Percentiles rank a stretch among this genome's conserved stretches.
Evolutionary conservation across 1,140 invertebrate species (phyloP).

Genomic region (Eciton burchellii): DNA sequence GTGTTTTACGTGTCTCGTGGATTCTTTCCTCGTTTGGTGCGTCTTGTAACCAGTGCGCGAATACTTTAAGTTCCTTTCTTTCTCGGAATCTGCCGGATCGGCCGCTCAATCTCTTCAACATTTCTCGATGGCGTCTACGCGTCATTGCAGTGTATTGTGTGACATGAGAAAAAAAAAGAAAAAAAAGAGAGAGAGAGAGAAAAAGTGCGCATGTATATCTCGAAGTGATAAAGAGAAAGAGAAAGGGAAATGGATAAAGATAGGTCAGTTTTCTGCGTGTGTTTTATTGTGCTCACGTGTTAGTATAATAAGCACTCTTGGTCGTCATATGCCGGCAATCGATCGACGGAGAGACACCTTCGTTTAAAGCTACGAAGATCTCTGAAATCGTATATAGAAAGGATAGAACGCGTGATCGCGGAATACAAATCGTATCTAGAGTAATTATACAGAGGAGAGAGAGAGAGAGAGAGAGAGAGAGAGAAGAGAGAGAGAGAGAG

Average conservation of each 20-base stretch:
- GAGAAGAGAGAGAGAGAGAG: neutral
- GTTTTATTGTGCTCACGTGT: constrained; percentile 47
- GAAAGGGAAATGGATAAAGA: constrained; percentile 51
- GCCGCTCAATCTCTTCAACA: constrained; percentile 46
- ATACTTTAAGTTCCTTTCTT: constrained; percentile 30
- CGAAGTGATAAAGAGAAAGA: neutral
- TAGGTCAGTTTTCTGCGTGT: constrained; percentile 56
- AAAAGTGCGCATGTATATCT: neutral
- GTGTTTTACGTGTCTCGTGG: neutral
- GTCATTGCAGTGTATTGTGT: neutral
- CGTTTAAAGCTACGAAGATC: constrained; percentile 55
- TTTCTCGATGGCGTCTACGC: constrained; percentile 4
- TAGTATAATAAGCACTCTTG: constrained; percentile 59
- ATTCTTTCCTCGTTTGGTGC: constrained; percentile 59
- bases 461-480: constrained; percentile 1
- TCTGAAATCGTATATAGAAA: constrained; percentile 63
- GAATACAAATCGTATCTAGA: constrained; percentile 61
- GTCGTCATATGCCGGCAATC: constrained; percentile 27
- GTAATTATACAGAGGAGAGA: constrained; percentile 29
- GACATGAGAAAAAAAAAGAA: too few relatives aligned
- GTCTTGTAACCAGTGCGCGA: constrained; percentile 71
- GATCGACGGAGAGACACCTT: constrained; percentile 10
- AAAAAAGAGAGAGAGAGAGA: constrained; percentile 26
- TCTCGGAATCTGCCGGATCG: constrained; percentile 12
- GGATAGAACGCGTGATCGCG: constrained; percentile 38